Evolutionary conservation across 2,888 invertebrate genomes (phyloP), one percentile per base, ranked within the genome.

Genomic region (Allophyes oxyacanthae): DNA sequence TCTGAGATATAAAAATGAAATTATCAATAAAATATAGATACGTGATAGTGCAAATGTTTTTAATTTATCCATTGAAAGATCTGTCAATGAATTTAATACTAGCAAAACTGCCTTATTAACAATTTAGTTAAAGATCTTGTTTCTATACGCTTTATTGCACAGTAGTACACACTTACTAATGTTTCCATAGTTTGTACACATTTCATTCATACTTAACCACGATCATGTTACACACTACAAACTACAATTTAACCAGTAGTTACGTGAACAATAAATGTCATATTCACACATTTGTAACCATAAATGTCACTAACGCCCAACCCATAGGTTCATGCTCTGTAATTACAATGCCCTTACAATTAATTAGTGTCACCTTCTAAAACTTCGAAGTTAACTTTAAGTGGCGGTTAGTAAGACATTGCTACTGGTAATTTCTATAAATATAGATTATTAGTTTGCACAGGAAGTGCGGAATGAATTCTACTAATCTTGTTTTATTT

Each of bases 141-240:
- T 45, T 38, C 14, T 15, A 7, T 0, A 49, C 26, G 38, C 26
- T 32, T 48, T 26, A 44, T 36, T 14, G 58, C 65, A 13, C 26
- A 28, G 7, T 14, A 36, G 9, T 28, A 55, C n/a, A 38, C 44
- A 15, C 10, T 33, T 26, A 7, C 30, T 26, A 40, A 34, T 30
- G 11, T 7, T 26, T 38, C n/a, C 15, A 25, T 40, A 32, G 32
- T 34, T 14, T 0, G 4, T 11, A 40, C 28, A 42, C 20, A 11
- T 34, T 50, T 60, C 62, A 61, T 61, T 60, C 62, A 60, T 44
- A 14, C 6, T 38, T 38, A 6, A 40, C 32, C 40, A 14, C 13
- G 42, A 6, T 26, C 10, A n/a, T 4, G 6, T 4, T 28, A 28
- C 28, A 52, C 34, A 61, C 38, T n/a, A 49, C 33, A 43, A 20